Percentiles rank a stretch among this genome's conserved stretches.
These are phyloP conservation scores for Nettapus auritus DNA, from an alignment of 2,113 vertebrate genomes.

Conservation along the genomic window DNA sequence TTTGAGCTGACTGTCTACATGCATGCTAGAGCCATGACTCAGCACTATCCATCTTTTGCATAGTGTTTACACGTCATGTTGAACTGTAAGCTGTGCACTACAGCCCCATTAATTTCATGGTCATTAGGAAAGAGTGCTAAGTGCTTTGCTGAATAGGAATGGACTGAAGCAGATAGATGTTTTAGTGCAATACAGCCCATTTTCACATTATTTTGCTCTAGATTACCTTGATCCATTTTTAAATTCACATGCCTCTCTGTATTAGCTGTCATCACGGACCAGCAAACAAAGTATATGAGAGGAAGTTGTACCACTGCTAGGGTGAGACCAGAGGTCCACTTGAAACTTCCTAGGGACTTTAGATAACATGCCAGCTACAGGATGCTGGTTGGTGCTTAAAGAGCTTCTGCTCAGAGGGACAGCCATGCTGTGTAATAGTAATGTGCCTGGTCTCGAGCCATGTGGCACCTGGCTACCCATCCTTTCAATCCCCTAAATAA, in stretches of 20 bases:
- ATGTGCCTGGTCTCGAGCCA: background rate
- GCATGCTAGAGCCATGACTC: background rate
- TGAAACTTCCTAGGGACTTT: background rate
- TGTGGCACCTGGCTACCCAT: background rate
- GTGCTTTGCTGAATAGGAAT: background rate
- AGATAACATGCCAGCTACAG: background rate
- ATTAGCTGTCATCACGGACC: background rate
- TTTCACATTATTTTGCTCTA: background rate
- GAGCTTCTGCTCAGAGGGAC: background rate
- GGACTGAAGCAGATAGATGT: background rate
- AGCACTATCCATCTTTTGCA: background rate
- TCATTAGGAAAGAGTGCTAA: background rate
- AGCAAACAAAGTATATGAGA: background rate
- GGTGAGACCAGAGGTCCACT: background rate
- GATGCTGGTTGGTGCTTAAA: background rate
- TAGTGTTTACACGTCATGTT: accelerated
- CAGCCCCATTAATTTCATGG: background rate
- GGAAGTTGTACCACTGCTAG: background rate
- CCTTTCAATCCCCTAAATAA: background rate
- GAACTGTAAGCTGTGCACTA: background rate
- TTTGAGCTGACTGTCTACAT: background rate
- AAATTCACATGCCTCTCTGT: background rate
- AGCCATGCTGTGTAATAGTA: background rate
- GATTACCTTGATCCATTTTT: background rate
- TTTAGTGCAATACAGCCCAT: background rate